These are phyloP conservation scores for Andrena flavipes DNA, from an alignment of 2,888 invertebrate species.

Conservation along the genomic window DNA sequence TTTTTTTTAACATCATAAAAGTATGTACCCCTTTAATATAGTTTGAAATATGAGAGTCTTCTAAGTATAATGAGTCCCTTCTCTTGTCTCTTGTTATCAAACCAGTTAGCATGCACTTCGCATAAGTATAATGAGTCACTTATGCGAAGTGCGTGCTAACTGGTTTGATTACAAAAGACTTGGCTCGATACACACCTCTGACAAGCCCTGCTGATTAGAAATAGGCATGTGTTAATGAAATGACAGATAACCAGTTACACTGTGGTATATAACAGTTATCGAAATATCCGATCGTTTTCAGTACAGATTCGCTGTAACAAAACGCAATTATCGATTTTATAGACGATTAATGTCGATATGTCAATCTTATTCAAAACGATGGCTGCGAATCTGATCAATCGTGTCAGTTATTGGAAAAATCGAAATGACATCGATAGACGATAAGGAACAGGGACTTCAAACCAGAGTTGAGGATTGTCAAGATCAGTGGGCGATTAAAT, in stretches of 20 bases:
- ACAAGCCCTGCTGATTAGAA: not conserved
- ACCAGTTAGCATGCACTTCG: too few relatives aligned
- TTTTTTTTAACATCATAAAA: too few relatives aligned
- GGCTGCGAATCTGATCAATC: constrained; percentile 25
- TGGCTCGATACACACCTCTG: not conserved
- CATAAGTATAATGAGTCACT: too few relatives aligned
- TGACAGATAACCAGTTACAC: constrained; percentile 25
- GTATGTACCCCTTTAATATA: too few relatives aligned
- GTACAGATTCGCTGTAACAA: constrained; percentile 38
- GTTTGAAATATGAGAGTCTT: too few relatives aligned
- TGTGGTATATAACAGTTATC: constrained; percentile 28
- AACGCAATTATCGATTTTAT: constrained; percentile 50
- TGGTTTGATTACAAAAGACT: not conserved
- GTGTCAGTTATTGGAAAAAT: constrained; percentile 43
- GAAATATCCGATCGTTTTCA: constrained; percentile 40
- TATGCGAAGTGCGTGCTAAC: too few relatives aligned
- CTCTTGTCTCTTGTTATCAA: too few relatives aligned
- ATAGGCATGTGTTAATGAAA: constrained; percentile 26
- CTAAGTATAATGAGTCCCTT: too few relatives aligned
- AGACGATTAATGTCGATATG: constrained; percentile 47
- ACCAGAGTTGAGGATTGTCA: not conserved
- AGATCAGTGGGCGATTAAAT: not conserved
- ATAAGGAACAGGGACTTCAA: not conserved
- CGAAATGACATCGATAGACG: constrained; percentile 28
- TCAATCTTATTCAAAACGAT: constrained; percentile 56